Evolutionary conservation across 30 jellyfish, hydroid and myxozoan genomes (phyloP), one percentile per base, ranked within the genome.

Genomic region (Aurelia sp.): DNA sequence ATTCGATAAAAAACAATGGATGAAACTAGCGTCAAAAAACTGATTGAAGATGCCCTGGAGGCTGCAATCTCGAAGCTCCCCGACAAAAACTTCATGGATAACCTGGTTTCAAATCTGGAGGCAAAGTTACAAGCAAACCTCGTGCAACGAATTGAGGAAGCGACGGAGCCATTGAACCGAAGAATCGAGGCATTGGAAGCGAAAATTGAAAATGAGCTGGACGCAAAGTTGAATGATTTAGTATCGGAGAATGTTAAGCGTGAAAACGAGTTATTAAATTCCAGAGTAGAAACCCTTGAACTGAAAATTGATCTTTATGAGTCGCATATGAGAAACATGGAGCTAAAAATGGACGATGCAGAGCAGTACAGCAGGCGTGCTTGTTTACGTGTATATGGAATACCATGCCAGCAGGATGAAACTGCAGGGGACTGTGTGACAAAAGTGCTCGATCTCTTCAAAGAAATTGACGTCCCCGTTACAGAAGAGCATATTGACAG

Each of bases 291-390:
- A 35, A 50, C 66, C 64, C 82, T 71, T 12, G 82, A 71, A 50
- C 13, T 37, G 35, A 71, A 71, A 71, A 50, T 71, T 11, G 82
- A 40, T 50, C 20, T 71, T 76, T 71, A 71, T 44, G 82, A 71
- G 66, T 40, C 66, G 50, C 64, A 50, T 74, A 35, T 71, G 66
- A 50, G 50, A 44, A 50, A 71, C 11, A 10, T 71, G 22, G 82
- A 71, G 66, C 41, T 30, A 18, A 71, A 71, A 27, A 40, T 71
- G 69, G 82, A 71, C 41, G 64, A 71, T 71, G 82, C 82, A 11
- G 33, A 71, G 23, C 82, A 71, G 66, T 71, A 71, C 50, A 71
- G 82, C 50, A 40, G 82, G 66, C 82, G 82, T 8, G 66, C 82
- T 74, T 35, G 82, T 37, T 74, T 71, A 16, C 40, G 64, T 19